These are phyloP conservation scores for Yponomeuta sedellus DNA, from an alignment of 2,888 invertebrate species.

Conservation along the genomic window DNA sequence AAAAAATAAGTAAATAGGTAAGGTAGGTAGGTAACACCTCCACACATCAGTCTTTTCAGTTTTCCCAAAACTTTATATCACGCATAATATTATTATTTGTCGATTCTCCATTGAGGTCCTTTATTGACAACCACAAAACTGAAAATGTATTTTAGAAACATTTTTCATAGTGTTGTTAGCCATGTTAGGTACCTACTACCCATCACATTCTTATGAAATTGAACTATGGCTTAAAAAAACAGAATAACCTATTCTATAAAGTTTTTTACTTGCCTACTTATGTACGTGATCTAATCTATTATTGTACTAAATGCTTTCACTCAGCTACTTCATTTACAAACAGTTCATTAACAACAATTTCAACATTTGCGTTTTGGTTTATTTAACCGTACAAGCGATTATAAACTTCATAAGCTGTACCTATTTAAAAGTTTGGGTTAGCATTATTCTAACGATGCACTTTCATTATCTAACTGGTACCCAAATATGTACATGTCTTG, in stretches of 20 bases:
- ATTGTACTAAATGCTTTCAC: constrained; percentile 44
- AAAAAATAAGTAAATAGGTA: no score
- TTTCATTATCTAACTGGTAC: background rate
- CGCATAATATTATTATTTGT: constrained; percentile 1
- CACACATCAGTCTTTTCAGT: background rate
- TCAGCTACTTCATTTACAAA: constrained; percentile 27
- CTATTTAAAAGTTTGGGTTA: constrained; percentile 2
- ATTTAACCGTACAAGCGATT: constrained; percentile 15
- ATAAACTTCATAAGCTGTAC: constrained; percentile 4
- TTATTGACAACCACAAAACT: background rate
- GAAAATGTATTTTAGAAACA: background rate
- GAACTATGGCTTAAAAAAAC: background rate
- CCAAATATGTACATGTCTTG: background rate
- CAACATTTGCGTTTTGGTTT: constrained; percentile 27
- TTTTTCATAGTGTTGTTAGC: background rate
- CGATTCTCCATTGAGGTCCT: background rate
- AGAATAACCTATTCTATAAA: background rate
- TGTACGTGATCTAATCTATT: constrained; percentile 28
- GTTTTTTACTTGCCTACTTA: background rate
- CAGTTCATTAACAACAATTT: constrained; percentile 38
- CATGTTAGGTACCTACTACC: background rate
- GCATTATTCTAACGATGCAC: background rate
- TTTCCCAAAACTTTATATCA: background rate
- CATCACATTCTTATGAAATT: background rate
- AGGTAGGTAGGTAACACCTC: background rate